Conservation (phyloP, 2,797 vertebrate genomes). For the Diglossa cyanea region DNA sequence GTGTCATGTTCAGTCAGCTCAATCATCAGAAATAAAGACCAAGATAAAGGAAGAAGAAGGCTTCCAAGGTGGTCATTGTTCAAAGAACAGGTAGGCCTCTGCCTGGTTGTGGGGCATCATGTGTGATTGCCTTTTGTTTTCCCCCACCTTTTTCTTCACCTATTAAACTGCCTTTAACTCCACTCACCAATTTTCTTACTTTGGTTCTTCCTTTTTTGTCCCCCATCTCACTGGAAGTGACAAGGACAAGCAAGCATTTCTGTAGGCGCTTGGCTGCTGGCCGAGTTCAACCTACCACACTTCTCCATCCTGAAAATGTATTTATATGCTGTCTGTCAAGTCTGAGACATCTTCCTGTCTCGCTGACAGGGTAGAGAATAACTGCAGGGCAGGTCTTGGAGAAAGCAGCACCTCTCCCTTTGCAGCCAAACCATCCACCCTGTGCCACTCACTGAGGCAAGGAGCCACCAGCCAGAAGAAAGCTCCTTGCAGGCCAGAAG, state of each 20-base stretch:
- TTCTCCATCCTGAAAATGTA: not conserved
- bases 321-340: not conserved
- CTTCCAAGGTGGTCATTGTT: not conserved
- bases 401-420: fast-evolving
- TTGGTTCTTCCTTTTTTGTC: not conserved
- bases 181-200: not conserved
- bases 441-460: fast-evolving
- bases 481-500: fast-evolving
- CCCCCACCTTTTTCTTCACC: fast-evolving
- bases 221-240: not conserved
- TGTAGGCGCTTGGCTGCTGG: not conserved
- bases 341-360: not conserved
- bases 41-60: not conserved
- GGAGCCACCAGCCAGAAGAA: fast-evolving
- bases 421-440: fast-evolving
- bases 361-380: not conserved
- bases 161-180: not conserved
- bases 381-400: not conserved
- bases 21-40: not conserved
- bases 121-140: not conserved
- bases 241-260: not conserved
- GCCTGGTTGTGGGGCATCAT: not conserved
- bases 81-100: fast-evolving
- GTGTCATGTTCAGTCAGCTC: not conserved
- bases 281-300: not conserved